A percentile compares a stretch with the other conserved stretches of the same genome.
phyloP scores from a whole-genome alignment of 2,797 vertebrate genomes.

The Bradypus variegatus region DNA sequence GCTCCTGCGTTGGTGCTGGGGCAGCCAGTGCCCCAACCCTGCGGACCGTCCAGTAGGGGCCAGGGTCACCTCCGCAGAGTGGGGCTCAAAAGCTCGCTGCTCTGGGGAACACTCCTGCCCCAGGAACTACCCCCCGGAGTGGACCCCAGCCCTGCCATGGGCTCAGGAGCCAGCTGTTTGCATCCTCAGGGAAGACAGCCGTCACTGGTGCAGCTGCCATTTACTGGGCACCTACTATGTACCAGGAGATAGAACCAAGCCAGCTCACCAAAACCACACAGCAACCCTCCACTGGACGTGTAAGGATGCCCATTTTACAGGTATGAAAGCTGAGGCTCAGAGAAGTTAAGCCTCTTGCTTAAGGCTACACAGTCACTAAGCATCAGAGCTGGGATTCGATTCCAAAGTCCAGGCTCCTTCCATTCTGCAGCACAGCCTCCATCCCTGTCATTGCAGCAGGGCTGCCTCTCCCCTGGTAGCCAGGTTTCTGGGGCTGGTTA shows the following conservation, averaged over 20 bases:
- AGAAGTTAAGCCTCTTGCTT: neutral
- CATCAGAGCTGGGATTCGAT: neutral
- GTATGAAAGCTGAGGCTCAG: neutral
- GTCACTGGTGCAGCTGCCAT: rapidly evolving
- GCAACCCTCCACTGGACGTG: neutral
- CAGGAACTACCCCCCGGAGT: neutral
- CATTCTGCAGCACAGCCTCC: rapidly evolving
- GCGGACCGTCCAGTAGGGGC: neutral
- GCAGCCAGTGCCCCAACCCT: no score
- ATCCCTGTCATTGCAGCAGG: neutral
- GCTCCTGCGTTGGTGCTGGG: rapidly evolving
- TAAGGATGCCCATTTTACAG: neutral
- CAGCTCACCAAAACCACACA: no score
- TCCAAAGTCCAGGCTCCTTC: neutral
- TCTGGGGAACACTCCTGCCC: rapidly evolving
- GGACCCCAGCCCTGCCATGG: neutral
- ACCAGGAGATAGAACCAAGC: neutral
- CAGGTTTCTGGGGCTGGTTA: neutral
- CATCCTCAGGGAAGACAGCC: neutral
- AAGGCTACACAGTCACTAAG: neutral
- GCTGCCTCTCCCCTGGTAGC: neutral
- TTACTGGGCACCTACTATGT: neutral
- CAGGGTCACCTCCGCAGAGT: neutral
- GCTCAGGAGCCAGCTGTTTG: neutral
- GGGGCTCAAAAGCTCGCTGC: neutral